Evolutionary conservation across 2,797 vertebrate species (phyloP), one percentile per base, ranked within the genome.

Genomic region (Lepilemur ruficaudatus): DNA sequence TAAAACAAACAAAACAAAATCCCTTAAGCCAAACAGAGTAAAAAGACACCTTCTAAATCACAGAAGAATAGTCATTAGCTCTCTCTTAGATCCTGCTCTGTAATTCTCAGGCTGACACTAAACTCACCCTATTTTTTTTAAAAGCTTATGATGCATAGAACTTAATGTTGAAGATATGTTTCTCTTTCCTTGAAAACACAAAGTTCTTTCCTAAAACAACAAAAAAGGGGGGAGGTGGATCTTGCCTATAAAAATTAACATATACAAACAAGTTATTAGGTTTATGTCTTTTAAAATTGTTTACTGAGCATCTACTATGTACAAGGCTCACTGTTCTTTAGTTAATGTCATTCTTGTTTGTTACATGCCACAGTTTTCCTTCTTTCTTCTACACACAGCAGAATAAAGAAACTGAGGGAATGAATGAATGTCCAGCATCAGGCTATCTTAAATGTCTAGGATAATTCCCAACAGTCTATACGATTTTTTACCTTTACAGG

Each of bases 1-100:
- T 69, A 76, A 92, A 95, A 48, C 61, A 72, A 81, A 50, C 12
- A 67, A 89, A 96, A 88, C 46, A 67, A 90, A 80, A 93, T n/a
- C 38, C 28, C 41, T 63, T 73, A 75, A 35, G 48, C 43, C 75
- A 70, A 50, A 93, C 23, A 79, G 46, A 72, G 20, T 20, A 59
- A 67, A 57, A 48, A 46, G 67, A 35, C 2, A 30, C 30, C 52
- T 79, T 86, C 28, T 48, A 63, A 88, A 69, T 50, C 50, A 70
- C 20, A 48, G 41, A 63, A 63, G 18, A 80, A 61, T 3, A 52
- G 35, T 32, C 14, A 57, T 75, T 41, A 48, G 41, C 8, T 75
- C 57, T 93, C 70, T 59, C 35, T 14, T 25, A 38, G 38, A 59
- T 41, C 17, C 69, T 86, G 50, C 15, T 79, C n/a, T 59, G 7